These are phyloP conservation scores for Talpa occidentalis DNA, from an alignment of 2,113 vertebrate genomes.

Conservation along the genomic window DNA sequence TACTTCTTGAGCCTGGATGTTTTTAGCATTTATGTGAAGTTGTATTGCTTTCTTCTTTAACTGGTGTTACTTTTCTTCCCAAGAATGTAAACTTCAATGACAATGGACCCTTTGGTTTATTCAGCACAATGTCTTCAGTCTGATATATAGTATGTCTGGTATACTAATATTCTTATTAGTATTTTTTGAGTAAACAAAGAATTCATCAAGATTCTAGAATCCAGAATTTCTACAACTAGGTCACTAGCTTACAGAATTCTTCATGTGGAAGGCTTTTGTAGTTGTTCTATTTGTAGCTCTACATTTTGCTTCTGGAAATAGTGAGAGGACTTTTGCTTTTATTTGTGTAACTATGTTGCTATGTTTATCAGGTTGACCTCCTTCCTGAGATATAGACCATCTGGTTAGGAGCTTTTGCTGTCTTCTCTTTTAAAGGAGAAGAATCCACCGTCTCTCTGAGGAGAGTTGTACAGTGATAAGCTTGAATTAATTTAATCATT, in stretches of 20 bases:
- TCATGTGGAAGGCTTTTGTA: not conserved
- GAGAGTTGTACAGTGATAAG: not conserved
- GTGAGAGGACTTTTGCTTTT: not conserved
- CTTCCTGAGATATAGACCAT: not conserved
- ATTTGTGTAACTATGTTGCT: not conserved
- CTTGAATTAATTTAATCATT: constrained; percentile 57
- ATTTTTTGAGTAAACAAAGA: not conserved
- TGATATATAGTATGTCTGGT: not conserved
- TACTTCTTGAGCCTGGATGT: not conserved
- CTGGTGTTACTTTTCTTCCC: not conserved
- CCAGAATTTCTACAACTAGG: not conserved
- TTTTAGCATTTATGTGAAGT: not conserved
- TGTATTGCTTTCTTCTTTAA: not conserved
- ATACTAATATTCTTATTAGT: not conserved
- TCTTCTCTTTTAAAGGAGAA: not conserved
- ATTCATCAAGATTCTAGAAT: not conserved
- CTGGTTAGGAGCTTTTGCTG: not conserved
- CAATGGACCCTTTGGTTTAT: not conserved
- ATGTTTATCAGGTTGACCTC: not conserved
- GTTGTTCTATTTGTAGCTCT: not conserved
- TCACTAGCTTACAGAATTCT: not conserved
- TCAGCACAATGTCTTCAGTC: not conserved
- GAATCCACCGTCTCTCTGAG: not conserved
- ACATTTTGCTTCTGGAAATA: not conserved
- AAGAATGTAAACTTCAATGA: not conserved